phyloP scores from a whole-genome alignment of 92 coral and sea anemone species.

The Zoanthus sansibaricus region DNA sequence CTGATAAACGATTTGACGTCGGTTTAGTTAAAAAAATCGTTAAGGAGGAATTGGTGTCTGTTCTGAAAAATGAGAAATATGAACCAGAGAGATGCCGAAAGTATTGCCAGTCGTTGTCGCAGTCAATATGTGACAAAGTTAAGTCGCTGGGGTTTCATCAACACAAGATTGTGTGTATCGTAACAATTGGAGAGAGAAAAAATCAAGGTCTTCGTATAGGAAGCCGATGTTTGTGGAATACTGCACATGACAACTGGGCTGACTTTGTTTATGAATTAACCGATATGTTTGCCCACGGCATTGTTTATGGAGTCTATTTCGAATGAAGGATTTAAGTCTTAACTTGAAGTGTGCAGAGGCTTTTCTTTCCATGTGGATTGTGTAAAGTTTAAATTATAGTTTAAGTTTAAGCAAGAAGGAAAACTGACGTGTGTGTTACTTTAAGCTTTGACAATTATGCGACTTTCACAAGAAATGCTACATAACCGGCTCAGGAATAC shows the following conservation, averaged over 20 bases:
- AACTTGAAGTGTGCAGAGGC: no score
- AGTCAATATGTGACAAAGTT: conserved; percentile 79
- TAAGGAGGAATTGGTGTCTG: conserved; percentile 79
- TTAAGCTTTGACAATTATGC: no score
- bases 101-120: conserved; percentile 80
- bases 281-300: conserved; percentile 83
- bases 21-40: conserved; percentile 85
- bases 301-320: conserved; percentile 78
- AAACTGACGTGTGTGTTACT: no score
- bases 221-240: conserved; percentile 88
- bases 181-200: conserved; percentile 82
- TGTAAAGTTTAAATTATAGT: no score
- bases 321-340: conserved; percentile 47
- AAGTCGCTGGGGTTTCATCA: conserved; percentile 78
- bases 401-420: no score
- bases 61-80: conserved; percentile 78
- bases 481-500: no score
- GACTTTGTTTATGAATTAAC: conserved; percentile 67
- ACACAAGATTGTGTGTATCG: conserved; percentile 74
- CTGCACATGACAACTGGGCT: conserved; percentile 85
- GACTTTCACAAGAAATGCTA: no score
- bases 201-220: conserved; percentile 84
- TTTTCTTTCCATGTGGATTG: no score
- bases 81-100: conserved; percentile 72
- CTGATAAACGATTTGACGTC: conserved; percentile 84